Evolutionary conservation across 2,888 invertebrate species (phyloP).

Genomic region (Podotricha telesiphe): DNA sequence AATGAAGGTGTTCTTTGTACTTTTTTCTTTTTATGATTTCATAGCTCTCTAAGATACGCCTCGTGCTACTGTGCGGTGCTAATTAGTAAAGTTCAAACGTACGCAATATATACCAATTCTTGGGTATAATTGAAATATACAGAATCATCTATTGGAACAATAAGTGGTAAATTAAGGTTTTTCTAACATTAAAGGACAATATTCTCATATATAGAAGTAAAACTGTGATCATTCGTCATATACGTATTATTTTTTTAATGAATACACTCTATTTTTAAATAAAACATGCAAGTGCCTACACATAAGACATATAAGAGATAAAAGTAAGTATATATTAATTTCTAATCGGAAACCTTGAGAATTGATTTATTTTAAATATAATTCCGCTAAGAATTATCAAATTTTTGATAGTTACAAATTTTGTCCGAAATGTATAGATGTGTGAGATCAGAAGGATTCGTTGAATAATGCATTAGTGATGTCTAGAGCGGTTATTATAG

Average conservation of each 20-base stretch:
- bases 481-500: slow-evolving; percentile 71
- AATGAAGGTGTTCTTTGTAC: slow-evolving; percentile 75
- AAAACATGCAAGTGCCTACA: no score
- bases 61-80: slow-evolving; percentile 52
- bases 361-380: not conserved
- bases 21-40: slow-evolving; percentile 71
- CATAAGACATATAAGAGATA: no score
- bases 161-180: not conserved
- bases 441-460: slow-evolving; percentile 63
- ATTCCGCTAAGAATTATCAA: not conserved
- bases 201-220: no score
- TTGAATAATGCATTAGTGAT: slow-evolving; percentile 75
- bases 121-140: slow-evolving; percentile 52
- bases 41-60: slow-evolving; percentile 61
- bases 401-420: slow-evolving; percentile 28
- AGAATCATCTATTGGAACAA: not conserved
- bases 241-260: no score
- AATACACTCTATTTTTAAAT: no score
- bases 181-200: not conserved
- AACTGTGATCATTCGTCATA: not conserved
- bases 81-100: slow-evolving; percentile 65
- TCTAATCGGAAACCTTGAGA: not conserved
- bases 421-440: slow-evolving; percentile 61
- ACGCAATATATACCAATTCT: slow-evolving; percentile 55
- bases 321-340: not conserved